Base-by-base conservation (phyloP, 2,797 vertebrate genomes). In the Pseudotriccus pelzelni region DNA sequence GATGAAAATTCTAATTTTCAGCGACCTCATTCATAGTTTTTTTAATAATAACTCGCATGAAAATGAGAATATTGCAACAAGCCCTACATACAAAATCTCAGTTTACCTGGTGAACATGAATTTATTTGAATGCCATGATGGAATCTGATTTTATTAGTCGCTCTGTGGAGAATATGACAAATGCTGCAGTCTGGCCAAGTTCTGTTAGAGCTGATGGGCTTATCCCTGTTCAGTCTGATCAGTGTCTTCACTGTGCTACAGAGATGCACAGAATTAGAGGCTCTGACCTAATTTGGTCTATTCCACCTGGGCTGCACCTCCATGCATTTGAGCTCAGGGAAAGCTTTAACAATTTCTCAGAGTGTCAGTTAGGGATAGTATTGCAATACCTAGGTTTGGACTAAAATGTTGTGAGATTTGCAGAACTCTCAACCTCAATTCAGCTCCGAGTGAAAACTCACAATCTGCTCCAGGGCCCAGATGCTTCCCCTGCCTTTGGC, bases 401-500 rank as follows among this genome's bases (percentile, higher is more conserved):
- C 20, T 30, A 37, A 63, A 86, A 87, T 6, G 30, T 36, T 67
- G n/a, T 63, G 69, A 88, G 82, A 93, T 96, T 91, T 93, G 76
- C 85, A 88, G 74, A 75, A 41, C 52, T 89, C 79, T 93, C 77
- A 76, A 74, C 39, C 59, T 82, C 27, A 22, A 49, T 73, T 93
- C 73, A 67, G 50, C 84, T 84, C 24, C 0, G 39, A 81, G 70
- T 59, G 67, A 87, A 56, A 79, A 86, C 55, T 95, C 62, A 78
- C 93, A 81, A 20, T 59, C 76, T 93, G 89, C 83, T 90, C 41
- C 20, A 7, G 67, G 62, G 62, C 36, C 66, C 94, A 94, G 80
- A 59, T 90, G 92, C 89, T 91, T 87, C 76, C 44, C 87, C 55
- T 94, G 62, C 41, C 15, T 91, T 94, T 95, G 94, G 89, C 94